Evolutionary conservation across 2,113 vertebrate species (phyloP).

Genomic region (Tyto alba): DNA sequence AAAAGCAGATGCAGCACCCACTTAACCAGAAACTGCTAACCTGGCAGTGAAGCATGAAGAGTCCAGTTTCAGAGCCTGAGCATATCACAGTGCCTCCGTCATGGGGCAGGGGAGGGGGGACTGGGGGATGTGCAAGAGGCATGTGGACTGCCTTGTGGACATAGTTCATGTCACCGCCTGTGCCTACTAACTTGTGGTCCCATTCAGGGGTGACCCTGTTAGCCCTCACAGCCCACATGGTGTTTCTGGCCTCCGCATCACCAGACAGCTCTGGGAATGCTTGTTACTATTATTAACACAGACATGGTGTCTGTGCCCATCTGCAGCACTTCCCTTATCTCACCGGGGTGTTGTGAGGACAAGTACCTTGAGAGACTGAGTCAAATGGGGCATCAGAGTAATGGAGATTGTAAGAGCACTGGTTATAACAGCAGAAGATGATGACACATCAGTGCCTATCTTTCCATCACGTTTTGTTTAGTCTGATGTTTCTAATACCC

Average conservation of each 20-base stretch:
- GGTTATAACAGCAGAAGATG: neutral
- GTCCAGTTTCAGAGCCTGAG: neutral
- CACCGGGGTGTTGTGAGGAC: neutral
- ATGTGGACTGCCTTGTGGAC: rapidly evolving
- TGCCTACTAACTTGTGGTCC: neutral
- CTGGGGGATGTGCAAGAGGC: neutral
- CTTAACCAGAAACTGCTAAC: neutral
- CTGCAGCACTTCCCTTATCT: neutral
- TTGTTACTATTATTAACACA: neutral
- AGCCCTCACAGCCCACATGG: neutral
- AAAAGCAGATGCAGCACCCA: neutral
- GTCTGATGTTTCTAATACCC: neutral
- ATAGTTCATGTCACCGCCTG: neutral
- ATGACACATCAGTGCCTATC: neutral
- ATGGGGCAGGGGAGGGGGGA: neutral
- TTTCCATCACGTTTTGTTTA: neutral
- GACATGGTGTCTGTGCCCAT: neutral
- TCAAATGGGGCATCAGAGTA: neutral
- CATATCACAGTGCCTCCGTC: neutral
- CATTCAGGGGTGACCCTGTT: neutral
- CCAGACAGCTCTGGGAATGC: neutral
- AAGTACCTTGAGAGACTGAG: neutral
- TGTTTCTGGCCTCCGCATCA: neutral
- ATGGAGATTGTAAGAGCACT: neutral
- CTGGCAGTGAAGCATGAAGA: neutral